Evolutionary conservation across 2,797 vertebrate species (phyloP).

Genomic region (Sitta carolinensis): DNA sequence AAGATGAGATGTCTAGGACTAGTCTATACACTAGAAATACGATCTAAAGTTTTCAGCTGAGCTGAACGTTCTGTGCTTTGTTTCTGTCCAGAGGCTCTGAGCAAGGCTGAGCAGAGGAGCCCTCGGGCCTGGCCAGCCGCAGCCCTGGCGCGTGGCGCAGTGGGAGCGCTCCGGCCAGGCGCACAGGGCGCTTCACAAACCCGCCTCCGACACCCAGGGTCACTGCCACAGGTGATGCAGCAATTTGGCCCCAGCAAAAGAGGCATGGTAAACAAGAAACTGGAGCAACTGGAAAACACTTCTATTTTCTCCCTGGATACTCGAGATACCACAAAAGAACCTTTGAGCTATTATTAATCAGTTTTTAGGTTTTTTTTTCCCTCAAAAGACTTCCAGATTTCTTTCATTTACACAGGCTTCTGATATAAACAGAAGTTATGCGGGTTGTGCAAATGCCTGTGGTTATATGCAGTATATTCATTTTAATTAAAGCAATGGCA

Average conservation of each 20-base stretch:
- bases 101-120: background rate
- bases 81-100: background rate
- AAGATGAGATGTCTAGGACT: too few relatives aligned
- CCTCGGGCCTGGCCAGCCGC: background rate
- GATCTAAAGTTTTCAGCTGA: background rate
- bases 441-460: background rate
- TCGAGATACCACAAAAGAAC: background rate
- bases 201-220: accelerated
- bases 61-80: background rate
- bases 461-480: background rate
- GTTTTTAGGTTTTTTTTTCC: accelerated
- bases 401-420: background rate
- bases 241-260: background rate
- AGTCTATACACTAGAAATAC: background rate
- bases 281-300: background rate
- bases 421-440: background rate
- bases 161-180: accelerated
- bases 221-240: background rate
- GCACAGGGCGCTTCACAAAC: background rate
- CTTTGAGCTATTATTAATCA: background rate
- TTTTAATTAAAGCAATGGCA: background rate
- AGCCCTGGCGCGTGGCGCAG: too few relatives aligned
- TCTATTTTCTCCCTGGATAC: background rate
- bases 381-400: background rate
- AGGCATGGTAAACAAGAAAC: background rate